Conservation (phyloP, 2,113 vertebrate genomes). For the Henicopernis longicauda region DNA sequence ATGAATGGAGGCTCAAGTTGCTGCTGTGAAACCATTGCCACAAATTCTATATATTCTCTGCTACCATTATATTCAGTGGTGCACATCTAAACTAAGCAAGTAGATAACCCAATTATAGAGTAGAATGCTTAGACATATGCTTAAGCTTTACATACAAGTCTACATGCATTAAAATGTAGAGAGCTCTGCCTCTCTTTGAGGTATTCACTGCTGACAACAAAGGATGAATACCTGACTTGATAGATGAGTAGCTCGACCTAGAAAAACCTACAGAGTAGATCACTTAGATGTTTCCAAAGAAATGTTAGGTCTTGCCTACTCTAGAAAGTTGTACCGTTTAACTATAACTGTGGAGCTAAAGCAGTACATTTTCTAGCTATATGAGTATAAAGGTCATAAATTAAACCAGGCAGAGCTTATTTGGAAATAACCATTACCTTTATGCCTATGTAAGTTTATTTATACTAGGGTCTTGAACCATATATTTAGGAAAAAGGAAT, state of each 20-base stretch:
- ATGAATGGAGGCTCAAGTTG: background rate
- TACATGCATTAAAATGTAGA: background rate
- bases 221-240: conserved; percentile 62
- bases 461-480: background rate
- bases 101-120: background rate
- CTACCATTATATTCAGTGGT: background rate
- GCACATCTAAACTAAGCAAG: background rate
- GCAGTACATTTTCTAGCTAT: background rate
- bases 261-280: conserved; percentile 41
- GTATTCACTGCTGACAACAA: conserved; percentile 53
- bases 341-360: background rate
- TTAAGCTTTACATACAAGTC: background rate
- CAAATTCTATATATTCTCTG: background rate
- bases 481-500: background rate
- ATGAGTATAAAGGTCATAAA: background rate
- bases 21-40: background rate
- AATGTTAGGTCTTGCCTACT: background rate
- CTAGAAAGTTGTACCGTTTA: conserved; percentile 10
- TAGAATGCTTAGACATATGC: conserved; percentile 3
- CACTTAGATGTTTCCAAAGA: conserved; percentile 21
- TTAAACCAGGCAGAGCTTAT: conserved; percentile 2
- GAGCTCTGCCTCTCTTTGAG: conserved; percentile 16
- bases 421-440: background rate
- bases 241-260: conserved; percentile 22
- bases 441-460: background rate